Percentiles rank a stretch among this genome's conserved stretches.
Evolutionary conservation across 1,140 invertebrate genomes (phyloP).

Genomic region (Dreissena rostriformis): DNA sequence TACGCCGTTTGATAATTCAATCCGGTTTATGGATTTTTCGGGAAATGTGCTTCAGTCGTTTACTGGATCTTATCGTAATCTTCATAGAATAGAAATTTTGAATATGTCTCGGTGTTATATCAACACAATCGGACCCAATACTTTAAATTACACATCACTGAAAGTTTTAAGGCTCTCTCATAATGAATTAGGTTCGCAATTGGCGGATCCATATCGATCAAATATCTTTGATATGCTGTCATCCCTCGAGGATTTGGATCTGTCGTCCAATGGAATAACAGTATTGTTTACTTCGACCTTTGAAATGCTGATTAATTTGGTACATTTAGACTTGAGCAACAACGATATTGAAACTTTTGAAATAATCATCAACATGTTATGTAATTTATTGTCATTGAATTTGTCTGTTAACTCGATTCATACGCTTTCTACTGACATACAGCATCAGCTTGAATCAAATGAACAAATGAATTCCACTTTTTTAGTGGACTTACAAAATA

Average conservation of each 20-base stretch:
- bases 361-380: neutral
- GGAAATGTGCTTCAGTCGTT: neutral
- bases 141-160: too few species aligned
- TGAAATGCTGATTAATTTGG: too few species aligned
- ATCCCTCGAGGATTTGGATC: too few species aligned
- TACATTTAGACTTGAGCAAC: slow-evolving; percentile 6
- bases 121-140: too few species aligned
- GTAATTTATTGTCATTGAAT: slow-evolving; percentile 6
- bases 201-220: too few species aligned
- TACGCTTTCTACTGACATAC: neutral
- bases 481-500: slow-evolving; percentile 30
- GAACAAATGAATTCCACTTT: neutral
- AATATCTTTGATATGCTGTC: too few species aligned
- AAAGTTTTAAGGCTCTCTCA: too few species aligned
- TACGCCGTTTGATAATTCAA: neutral
- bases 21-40: neutral
- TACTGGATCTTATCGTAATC: neutral
- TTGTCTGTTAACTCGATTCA: slow-evolving; percentile 6
- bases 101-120: too few species aligned
- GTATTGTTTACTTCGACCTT: too few species aligned
- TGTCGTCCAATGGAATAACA: too few species aligned
- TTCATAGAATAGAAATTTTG: slow-evolving; percentile 9
- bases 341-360: too few species aligned
- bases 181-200: too few species aligned
- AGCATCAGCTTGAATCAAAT: neutral